Evolutionary conservation across 2,113 vertebrate species (phyloP), one percentile per base, ranked within the genome.

Genomic region (Arothron firmamentum): DNA sequence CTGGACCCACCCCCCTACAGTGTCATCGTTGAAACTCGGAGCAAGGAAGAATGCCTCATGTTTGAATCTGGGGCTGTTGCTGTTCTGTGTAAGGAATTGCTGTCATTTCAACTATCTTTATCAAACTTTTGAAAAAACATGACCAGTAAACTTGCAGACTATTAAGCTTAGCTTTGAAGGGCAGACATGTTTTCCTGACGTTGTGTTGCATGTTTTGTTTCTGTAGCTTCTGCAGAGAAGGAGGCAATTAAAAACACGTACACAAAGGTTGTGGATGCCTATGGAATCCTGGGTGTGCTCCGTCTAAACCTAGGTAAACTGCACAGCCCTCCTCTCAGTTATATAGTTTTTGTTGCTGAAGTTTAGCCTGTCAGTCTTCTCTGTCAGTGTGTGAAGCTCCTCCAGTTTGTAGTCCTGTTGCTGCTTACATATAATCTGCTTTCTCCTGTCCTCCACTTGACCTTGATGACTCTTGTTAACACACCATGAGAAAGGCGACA

Each of bases 41-140:
- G 91, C 77, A 92, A 91, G 75, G 96, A 98, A 41, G 96, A 98
- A 83, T 96, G 96, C 71, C 94, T 98, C 69, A 92, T 99, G 93
- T 98, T 98, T 67, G 96, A 98, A 76, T 98, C 97, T 0, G 95
- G 93, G 69, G 97, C 95, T 19, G 96, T 98, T 49, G 97, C 97
- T 17, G 94, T 98, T 51, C 89, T 98, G 67, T 98, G 96, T 98
- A 93, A 98, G 96, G 41, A 15, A 15, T 59, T 21, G 2, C 18
- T 25, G 16, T 47, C 15, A 47, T 2, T 8, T 7, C 2, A 47
- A 17, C 6, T 47, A 4, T 45, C 43, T 38, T 38, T 12, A 38
- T 38, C 2, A 38, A 38, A 12, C 34, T 1, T 38, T 38, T 38
- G 10, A 38, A 11, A 11, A 10, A 38, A 12, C 34, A 9, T 38